Evolutionary conservation across 2,888 invertebrate genomes (phyloP).

Genomic region (Steromphala cineraria): DNA sequence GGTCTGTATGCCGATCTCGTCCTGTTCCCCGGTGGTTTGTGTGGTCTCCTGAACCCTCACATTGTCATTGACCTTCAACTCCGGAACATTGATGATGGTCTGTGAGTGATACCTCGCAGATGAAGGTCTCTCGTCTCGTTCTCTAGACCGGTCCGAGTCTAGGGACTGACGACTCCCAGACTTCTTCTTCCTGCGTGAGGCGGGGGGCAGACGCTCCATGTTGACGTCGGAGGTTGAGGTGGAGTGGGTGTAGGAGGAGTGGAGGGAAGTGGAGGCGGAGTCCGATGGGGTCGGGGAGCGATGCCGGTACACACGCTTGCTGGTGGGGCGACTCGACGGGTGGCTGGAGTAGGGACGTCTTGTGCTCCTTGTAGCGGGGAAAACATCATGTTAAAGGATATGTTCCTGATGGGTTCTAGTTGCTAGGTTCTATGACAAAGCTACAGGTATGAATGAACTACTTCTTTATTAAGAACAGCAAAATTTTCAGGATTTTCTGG

Average conservation of each 20-base stretch:
- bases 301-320: conserved; percentile 1
- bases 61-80: conserved; percentile 45
- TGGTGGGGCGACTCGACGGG: neutral
- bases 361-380: too few species aligned
- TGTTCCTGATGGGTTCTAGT: too few species aligned
- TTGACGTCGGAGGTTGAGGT: conserved; percentile 18
- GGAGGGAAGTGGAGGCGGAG: conserved; percentile 9
- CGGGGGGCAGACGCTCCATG: conserved; percentile 33
- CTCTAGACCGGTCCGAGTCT: neutral
- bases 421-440: too few species aligned
- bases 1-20: conserved; percentile 62
- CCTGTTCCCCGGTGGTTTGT: conserved; percentile 45
- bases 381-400: too few species aligned
- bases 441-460: too few species aligned
- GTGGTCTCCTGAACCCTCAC: conserved; percentile 50
- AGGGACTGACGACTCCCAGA: neutral
- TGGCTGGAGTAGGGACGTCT: neutral
- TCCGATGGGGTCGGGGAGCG: conserved; percentile 33
- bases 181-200: conserved; percentile 21
- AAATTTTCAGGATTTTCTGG: too few species aligned
- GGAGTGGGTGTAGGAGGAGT: conserved; percentile 8
- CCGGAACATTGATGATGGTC: conserved; percentile 57
- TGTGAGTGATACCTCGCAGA: conserved; percentile 40
- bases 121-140: conserved; percentile 23
- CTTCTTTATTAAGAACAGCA: too few species aligned